phyloP scores from a whole-genome alignment of 2,888 invertebrate genomes.

The Caenorhabditis uteleia region DNA sequence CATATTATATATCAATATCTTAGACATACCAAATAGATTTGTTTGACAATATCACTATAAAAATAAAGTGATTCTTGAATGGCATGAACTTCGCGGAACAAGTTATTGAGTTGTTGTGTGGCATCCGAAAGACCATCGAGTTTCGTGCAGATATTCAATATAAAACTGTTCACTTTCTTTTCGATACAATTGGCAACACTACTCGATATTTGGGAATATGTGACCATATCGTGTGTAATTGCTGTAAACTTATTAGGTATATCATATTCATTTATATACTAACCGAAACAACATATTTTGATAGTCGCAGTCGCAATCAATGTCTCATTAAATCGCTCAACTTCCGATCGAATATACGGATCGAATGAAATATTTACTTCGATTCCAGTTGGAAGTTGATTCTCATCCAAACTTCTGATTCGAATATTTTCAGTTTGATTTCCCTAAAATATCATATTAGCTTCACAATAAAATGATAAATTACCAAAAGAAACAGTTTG shows the following conservation, averaged over 20 bases:
- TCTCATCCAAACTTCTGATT: slow-evolving; percentile 14
- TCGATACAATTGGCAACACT: slow-evolving; percentile 22
- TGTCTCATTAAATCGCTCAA: slow-evolving; percentile 26
- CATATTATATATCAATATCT: neutral
- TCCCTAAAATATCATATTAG: too few relatives aligned
- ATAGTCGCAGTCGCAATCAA: slow-evolving; percentile 25
- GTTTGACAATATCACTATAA: slow-evolving; percentile 20
- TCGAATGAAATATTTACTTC: slow-evolving; percentile 32
- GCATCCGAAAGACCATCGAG: slow-evolving; percentile 19
- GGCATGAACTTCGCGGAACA: slow-evolving; percentile 31
- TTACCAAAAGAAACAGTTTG: slow-evolving; percentile 25
- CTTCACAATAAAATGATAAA: too few relatives aligned
- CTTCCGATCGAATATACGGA: slow-evolving; percentile 30
- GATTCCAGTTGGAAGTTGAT: slow-evolving; percentile 13
- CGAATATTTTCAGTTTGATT: slow-evolving; percentile 36
- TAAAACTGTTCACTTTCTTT: slow-evolving; percentile 23
- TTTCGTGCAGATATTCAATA: slow-evolving; percentile 15
- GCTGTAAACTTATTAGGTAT: slow-evolving; percentile 1
- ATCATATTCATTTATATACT: neutral
- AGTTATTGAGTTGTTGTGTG: slow-evolving; percentile 24
- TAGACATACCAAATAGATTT: slow-evolving; percentile 11
- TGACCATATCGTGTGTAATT: slow-evolving; percentile 26
- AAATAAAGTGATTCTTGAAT: slow-evolving; percentile 28
- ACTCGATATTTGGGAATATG: slow-evolving; percentile 17
- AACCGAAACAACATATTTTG: slow-evolving; percentile 28